These are phyloP conservation scores for Gastrophryne carolinensis DNA, from an alignment of 2,797 vertebrate genomes.

Conservation along the genomic window DNA sequence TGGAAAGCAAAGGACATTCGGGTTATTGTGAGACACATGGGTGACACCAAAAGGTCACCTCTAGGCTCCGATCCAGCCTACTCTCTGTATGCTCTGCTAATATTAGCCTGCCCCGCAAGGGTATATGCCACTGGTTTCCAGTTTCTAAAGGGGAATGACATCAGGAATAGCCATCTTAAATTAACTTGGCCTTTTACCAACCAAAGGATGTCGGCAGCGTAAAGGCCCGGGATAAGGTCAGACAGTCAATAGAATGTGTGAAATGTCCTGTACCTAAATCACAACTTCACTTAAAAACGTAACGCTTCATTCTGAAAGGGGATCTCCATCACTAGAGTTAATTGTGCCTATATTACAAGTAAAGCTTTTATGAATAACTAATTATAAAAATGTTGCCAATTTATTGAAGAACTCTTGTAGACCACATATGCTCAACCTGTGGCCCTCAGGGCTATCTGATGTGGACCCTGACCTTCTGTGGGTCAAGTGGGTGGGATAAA, in stretches of 20 bases:
- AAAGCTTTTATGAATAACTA: no score
- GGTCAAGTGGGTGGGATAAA: no score
- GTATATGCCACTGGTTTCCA: constrained; percentile 61
- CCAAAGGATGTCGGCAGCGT: not conserved
- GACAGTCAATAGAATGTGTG: not conserved
- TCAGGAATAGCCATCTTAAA: constrained; percentile 57
- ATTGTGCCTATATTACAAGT: no score
- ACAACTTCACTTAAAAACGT: no score
- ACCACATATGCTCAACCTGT: no score
- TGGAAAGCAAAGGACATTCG: not conserved
- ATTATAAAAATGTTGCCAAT: no score
- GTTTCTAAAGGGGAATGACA: constrained; percentile 58
- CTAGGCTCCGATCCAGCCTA: constrained; percentile 48
- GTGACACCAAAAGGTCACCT: constrained; percentile 24
- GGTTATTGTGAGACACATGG: not conserved
- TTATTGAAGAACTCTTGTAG: no score
- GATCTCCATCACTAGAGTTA: no score
- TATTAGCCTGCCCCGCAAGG: constrained; percentile 61
- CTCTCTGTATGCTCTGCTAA: constrained; percentile 60
- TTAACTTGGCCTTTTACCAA: constrained; percentile 53
- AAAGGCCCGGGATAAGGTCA: constrained; percentile 18
- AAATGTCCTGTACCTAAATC: not conserved
- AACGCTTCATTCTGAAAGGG: no score
- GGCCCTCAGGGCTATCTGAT: no score
- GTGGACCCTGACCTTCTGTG: no score